Base-by-base conservation (phyloP, 2,888 invertebrate species). In the Eulithis prunata region DNA sequence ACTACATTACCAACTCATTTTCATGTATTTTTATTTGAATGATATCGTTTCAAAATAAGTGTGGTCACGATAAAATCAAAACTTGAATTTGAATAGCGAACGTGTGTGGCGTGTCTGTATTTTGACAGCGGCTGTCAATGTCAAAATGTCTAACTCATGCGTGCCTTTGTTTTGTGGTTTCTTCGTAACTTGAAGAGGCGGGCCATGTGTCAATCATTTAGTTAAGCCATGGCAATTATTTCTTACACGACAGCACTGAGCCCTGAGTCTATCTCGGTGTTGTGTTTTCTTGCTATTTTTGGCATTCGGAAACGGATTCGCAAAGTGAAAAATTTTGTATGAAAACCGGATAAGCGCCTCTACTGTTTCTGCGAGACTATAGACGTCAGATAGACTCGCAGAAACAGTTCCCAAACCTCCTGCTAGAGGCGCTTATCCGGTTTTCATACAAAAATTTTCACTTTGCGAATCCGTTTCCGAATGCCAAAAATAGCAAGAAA, bases 61-160 rank as follows among this genome's bases (percentile, higher is more conserved):
- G 62, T 63, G 36, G 49, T 46, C 53, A 52, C 13, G 69, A 70
- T 73, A 73, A 70, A 66, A 71, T 71, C 71, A 36, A 59, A 60
- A 54, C 65, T 65, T 63, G 68, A 64, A 70, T 71, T 73, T 73
- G 68, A 73, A 73, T 73, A 68, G 63, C 73, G 64, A 63, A 57
- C 70, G 69, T 70, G 71, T 73, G 71, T 69, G 73, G 73, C 66
- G 63, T 68, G 66, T 71, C 69, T 63, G 63, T 71, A 67, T 73
- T 73, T 71, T 73, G 75, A 75, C 73, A 75, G 71, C 70, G 46
- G 70, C 70, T 72, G 73, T 75, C 75, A 75, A 72, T 73, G 73
- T 75, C 75, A 73, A 67, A 71, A 69, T 63, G 68, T 68, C 68
- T 61, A 64, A 59, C 62, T 68, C 68, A 62, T 56, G 65, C 64